A percentile compares a stretch with the other conserved stretches of the same genome.
These are phyloP conservation scores for Acrobasis suavella DNA, from an alignment of 2,888 invertebrate genomes.

Conservation along the genomic window DNA sequence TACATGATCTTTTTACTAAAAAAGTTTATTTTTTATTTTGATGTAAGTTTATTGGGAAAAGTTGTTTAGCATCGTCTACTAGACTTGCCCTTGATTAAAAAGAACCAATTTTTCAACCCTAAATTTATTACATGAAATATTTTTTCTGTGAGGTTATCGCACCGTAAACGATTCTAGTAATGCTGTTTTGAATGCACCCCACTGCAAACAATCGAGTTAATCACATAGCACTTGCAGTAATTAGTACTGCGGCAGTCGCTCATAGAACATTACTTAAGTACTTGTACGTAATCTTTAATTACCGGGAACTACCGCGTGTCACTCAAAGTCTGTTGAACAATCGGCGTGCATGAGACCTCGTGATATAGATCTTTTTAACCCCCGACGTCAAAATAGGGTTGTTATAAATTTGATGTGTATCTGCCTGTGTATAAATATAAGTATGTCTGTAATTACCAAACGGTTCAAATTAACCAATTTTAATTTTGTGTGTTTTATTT, in stretches of 20 bases:
- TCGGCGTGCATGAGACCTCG: slow-evolving; percentile 3
- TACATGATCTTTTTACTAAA: no score
- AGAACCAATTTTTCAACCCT: no score
- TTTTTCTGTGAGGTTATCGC: neutral
- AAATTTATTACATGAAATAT: neutral
- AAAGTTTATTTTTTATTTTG: no score
- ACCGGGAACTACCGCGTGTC: slow-evolving; percentile 32
- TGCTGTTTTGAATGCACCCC: slow-evolving; percentile 25
- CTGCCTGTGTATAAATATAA: no score
- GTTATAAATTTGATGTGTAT: no score
- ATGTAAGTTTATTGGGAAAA: no score
- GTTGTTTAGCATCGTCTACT: no score
- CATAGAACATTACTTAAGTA: slow-evolving; percentile 37
- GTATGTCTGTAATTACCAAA: no score
- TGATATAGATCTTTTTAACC: neutral
- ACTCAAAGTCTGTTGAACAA: slow-evolving; percentile 7
- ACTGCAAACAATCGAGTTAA: slow-evolving; percentile 44
- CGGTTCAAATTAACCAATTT: no score
- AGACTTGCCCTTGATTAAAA: no score
- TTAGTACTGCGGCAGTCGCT: slow-evolving; percentile 49
- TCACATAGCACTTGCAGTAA: slow-evolving; percentile 45
- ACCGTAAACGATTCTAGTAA: slow-evolving; percentile 1
- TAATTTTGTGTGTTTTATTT: no score
- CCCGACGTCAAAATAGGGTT: no score
- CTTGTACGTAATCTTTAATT: slow-evolving; percentile 42